Base-by-base conservation (phyloP, 2,797 vertebrate species). In the Oreortyx pictus region DNA sequence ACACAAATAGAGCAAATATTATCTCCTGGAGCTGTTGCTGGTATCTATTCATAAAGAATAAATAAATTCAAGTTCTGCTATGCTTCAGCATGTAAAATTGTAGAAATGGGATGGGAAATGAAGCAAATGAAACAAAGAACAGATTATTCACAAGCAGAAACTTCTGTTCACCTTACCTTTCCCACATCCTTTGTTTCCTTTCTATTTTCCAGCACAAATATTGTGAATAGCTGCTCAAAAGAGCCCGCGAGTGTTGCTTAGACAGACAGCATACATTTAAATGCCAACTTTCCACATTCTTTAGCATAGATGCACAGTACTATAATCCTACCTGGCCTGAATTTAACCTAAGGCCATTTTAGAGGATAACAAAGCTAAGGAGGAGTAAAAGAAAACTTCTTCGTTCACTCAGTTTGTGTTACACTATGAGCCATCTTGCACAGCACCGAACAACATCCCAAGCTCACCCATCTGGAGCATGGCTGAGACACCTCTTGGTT, bases 231-330 rank as follows among this genome's bases (percentile, higher is more conserved):
- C 68, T 77, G 41, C 46, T 62, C 65, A 77, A 65, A 82, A 39
- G 80, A 91, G 64, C 56, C 82, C 39, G 64, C 64, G 84, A 79
- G 57, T 82, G 92, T 76, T 60, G 71, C 80, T 86, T 76, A 86
- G 74, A 91, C 56, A 78, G 15, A 68, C 14, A 62, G 44, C 49
- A 56, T 7, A 82, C 52, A 93, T 75, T 89, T 75, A 92, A 95
- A 88, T 86, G 82, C 77, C 94, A 93, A 85, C 84, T 20, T 80
- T 86, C 90, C 95, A 90, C 22, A 43, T 61, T 80, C 57, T 64
- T 77, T 44, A 88, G 64, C 67, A 90, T 81, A 88, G 81, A 90
- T 52, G 29, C 65, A 66, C 25, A 86, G 44, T 22, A 29, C 52
- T 80, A 8, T 77, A 94, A 91, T 82, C 72, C 65, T 77, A 71